Percentiles rank a stretch among this genome's conserved stretches.
phyloP scores from a whole-genome alignment of 2,888 invertebrate species.

The Schizaphis graminum region DNA sequence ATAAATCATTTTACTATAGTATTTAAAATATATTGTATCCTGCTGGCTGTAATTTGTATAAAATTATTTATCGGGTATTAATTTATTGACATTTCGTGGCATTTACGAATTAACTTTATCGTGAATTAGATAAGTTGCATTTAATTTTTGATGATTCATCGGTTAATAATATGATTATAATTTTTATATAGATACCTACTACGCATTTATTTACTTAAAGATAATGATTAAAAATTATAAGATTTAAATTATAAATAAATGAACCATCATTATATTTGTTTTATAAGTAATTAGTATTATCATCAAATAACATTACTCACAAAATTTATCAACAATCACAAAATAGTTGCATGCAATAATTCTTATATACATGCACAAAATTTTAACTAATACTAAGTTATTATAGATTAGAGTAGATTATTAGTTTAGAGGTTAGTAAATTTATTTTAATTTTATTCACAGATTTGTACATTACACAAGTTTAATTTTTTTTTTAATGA shows the following conservation, averaged over 20 bases:
- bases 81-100: not conserved
- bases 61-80: not conserved
- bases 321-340: not conserved
- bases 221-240: not conserved
- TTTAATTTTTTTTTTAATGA: not conserved
- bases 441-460: not conserved
- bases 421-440: not conserved
- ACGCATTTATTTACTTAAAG: not conserved
- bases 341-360: not conserved
- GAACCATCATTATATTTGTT: not conserved
- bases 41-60: not conserved
- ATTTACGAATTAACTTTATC: not conserved
- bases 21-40: not conserved
- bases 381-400: not conserved
- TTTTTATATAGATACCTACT: not conserved
- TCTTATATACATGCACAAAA: not conserved
- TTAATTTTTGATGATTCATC: not conserved
- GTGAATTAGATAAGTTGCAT: not conserved
- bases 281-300: not conserved
- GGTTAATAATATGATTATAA: not conserved
- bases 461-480: not conserved
- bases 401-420: not conserved
- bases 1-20: not conserved
- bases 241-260: not conserved
- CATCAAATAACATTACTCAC: not conserved